phyloP scores from a whole-genome alignment of 2,888 invertebrate genomes.

The Cynaeus angustus region DNA sequence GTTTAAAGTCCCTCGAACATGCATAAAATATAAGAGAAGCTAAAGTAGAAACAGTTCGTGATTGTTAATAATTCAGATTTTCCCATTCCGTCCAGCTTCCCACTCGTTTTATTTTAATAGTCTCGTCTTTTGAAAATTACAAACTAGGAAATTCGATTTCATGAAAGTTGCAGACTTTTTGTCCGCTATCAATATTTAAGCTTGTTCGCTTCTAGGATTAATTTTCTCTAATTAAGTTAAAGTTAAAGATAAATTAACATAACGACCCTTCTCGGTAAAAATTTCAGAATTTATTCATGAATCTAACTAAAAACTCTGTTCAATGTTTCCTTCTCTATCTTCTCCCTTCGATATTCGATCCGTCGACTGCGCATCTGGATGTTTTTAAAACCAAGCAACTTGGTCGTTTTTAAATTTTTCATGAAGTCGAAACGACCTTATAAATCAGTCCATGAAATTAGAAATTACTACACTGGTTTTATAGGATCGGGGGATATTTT shows the following conservation, averaged over 20 bases:
- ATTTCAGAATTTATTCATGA: slow-evolving; percentile 31
- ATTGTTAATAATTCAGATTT: slow-evolving; percentile 2
- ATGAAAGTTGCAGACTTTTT: not conserved
- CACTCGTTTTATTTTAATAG: too few species aligned
- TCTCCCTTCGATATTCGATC: slow-evolving; percentile 38
- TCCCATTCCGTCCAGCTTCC: not conserved
- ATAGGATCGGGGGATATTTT: slow-evolving; percentile 27
- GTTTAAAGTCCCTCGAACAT: not conserved
- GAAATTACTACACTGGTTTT: slow-evolving; percentile 60
- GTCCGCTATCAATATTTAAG: slow-evolving; percentile 13
- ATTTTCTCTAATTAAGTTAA: slow-evolving; percentile 30
- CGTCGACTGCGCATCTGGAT: slow-evolving; percentile 55
- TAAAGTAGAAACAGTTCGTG: not conserved
- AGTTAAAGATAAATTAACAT: slow-evolving; percentile 17
- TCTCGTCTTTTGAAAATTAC: too few species aligned
- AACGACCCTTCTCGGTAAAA: slow-evolving; percentile 18
- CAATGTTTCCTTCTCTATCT: slow-evolving; percentile 15
- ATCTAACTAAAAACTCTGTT: slow-evolving; percentile 10
- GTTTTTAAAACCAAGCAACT: slow-evolving; percentile 57
- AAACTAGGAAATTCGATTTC: too few species aligned
- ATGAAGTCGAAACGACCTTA: slow-evolving; percentile 61
- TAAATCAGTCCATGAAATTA: slow-evolving; percentile 65
- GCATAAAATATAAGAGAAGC: not conserved
- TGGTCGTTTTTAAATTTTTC: slow-evolving; percentile 65
- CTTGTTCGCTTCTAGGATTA: slow-evolving; percentile 12